A percentile compares a stretch with the other conserved stretches of the same genome.
Evolutionary conservation across 2,888 invertebrate genomes (phyloP).

Genomic region (Leptura quadrifasciata): DNA sequence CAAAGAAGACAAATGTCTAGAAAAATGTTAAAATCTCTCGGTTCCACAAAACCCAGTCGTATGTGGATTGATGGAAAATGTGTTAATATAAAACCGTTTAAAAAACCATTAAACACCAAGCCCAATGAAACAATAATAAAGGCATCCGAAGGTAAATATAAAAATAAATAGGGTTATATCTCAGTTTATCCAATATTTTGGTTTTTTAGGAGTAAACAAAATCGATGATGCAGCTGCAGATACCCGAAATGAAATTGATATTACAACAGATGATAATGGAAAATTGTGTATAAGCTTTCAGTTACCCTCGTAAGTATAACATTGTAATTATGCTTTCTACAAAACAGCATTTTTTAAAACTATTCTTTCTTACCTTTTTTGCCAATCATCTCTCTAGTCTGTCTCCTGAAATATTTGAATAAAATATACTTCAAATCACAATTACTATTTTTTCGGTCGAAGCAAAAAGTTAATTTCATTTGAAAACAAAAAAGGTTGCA

Average conservation of each 20-base stretch:
- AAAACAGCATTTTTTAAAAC: too few species aligned
- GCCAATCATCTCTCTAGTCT: too few species aligned
- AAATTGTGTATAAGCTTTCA: conserved; percentile 78
- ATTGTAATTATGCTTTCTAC: too few species aligned
- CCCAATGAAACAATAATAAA: conserved; percentile 21
- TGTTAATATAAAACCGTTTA: conserved; percentile 60
- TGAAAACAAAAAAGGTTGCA: too few species aligned
- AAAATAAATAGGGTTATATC: conserved; percentile 9
- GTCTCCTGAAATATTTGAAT: too few species aligned
- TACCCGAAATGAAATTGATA: conserved; percentile 43
- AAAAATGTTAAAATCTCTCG: conserved; percentile 45
- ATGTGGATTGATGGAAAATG: conserved; percentile 72
- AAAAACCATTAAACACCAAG: conserved; percentile 37
- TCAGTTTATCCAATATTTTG: conserved; percentile 3
- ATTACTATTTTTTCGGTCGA: too few species aligned
- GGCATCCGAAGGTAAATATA: background rate
- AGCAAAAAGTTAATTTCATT: too few species aligned
- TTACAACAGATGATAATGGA: conserved; percentile 71
- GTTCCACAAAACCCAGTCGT: conserved; percentile 59
- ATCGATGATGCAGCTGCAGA: conserved; percentile 13
- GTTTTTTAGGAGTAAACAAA: conserved; percentile 25
- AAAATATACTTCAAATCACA: too few species aligned
- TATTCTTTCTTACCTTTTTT: too few species aligned
- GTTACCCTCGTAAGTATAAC: conserved; percentile 76
- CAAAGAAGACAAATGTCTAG: conserved; percentile 37